A percentile compares a stretch with the other conserved stretches of the same genome.
Conservation (phyloP, 2,113 vertebrate species). For the Eolophus roseicapilla region DNA sequence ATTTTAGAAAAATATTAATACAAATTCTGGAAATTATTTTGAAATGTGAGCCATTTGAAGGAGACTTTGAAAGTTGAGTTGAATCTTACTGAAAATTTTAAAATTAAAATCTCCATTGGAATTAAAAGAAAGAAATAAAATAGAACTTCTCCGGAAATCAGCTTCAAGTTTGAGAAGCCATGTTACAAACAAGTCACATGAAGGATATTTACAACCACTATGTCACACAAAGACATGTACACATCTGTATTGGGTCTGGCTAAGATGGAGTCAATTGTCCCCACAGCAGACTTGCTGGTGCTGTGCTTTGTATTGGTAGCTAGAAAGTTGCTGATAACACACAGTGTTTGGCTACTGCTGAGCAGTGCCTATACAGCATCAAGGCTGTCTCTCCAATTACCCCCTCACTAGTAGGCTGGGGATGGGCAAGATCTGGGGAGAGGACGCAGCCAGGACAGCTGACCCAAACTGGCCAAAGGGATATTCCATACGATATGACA, state of each 20-base stretch:
- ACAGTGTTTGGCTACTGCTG: not conserved
- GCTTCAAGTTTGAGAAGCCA: not conserved
- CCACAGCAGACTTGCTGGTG: not conserved
- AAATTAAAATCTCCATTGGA: not conserved
- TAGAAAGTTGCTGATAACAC: not conserved
- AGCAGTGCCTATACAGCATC: not conserved
- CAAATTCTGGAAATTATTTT: not conserved
- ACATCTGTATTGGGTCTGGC: not conserved
- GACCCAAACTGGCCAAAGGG: not conserved
- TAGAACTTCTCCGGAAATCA: not conserved
- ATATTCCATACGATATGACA: not conserved
- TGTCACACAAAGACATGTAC: not conserved
- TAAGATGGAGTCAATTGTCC: not conserved
- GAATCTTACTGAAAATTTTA: not conserved
- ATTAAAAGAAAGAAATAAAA: not conserved
- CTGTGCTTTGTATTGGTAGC: not conserved
- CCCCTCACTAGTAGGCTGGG: not conserved
- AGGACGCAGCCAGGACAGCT: not conserved
- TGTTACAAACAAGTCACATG: not conserved
- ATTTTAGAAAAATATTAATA: not conserved
- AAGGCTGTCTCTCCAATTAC: not conserved
- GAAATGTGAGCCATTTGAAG: not conserved
- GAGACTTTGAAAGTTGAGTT: not conserved
- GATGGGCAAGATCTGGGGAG: not conserved
- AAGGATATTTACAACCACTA: not conserved